Evolutionary conservation across 2,888 invertebrate species (phyloP).

Genomic region (Chrysina gloriosa): DNA sequence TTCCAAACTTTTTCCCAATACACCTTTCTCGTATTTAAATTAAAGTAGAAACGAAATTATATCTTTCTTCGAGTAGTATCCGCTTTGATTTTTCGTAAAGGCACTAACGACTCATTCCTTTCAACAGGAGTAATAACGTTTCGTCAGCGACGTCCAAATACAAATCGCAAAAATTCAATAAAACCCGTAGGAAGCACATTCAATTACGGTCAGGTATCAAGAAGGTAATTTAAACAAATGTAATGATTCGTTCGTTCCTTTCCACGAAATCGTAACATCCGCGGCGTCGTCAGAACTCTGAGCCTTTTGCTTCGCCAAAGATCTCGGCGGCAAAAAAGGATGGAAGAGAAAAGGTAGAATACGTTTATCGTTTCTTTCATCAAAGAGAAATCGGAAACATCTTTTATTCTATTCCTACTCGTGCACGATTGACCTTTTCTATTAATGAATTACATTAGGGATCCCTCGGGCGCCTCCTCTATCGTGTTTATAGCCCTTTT

Average conservation of each 20-base stretch:
- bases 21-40: no score
- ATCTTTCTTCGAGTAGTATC: not conserved
- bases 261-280: conserved; percentile 15
- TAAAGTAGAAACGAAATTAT: no score
- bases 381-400: conserved; percentile 37
- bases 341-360: conserved; percentile 13
- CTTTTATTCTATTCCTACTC: conserved; percentile 25
- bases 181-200: conserved; percentile 10
- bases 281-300: not conserved
- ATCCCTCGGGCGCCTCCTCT: conserved; percentile 9
- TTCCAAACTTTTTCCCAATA: no score
- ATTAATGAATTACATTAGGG: conserved; percentile 33
- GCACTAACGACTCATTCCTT: not conserved
- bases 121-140: not conserved
- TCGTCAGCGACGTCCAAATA: not conserved
- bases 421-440: conserved; percentile 23
- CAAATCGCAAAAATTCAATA: conserved; percentile 8
- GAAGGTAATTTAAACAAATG: conserved; percentile 26
- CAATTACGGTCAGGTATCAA: conserved; percentile 27
- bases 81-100: not conserved
- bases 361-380: conserved; percentile 24
- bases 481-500: conserved; percentile 7
- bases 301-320: not conserved
- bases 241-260: conserved; percentile 15
- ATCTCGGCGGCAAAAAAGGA: not conserved